Evolutionary conservation across 2,797 vertebrate species (phyloP), one percentile per base, ranked within the genome.

Genomic region (Scyliorhinus canicula): DNA sequence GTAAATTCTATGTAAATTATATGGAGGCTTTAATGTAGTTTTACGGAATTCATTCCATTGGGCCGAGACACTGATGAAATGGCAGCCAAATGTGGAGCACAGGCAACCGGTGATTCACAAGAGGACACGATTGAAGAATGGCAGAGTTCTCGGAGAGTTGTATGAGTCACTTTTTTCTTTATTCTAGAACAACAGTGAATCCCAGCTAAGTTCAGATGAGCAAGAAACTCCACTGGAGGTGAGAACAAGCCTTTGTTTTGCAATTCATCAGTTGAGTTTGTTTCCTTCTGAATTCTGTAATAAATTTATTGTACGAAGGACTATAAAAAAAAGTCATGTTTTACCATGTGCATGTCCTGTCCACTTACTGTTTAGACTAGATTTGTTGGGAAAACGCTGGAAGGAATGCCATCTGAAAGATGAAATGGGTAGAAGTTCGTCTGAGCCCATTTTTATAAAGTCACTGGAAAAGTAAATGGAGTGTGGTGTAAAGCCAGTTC

Each of bases 141-240:
- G 35, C 16, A 7, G 31, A 60, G 16, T 60, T n/a, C 5, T n/a
- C 6, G 8, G 57, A 21, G 79, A 6, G 44, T 26, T 79, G 21
- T 9, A 47, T 44, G 77, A 79, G 88, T 9, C 57, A 40, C 47
- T 52, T 94, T 93, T 31, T 74, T 93, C 7, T 93, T 44, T 11
- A 47, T 93, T 69, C 47, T 74, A 94, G 93, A 69, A 94, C 4
- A 55, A 94, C 26, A 71, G 26, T 74, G 93, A 94, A 55, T 3
- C 52, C 63, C 65, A 74, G 44, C n/a, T 94, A 44, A 94, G 28
- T 52, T 71, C 93, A 74, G 93, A n/a, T 94, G 93, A n/a, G 2
- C 65, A 74, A 35, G 93, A 16, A 4, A n/a, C 71, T 94, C 19
- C 67, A 50, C 16, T 21, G 31, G 69, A 94, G 93, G 93, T 94